Evolutionary conservation across 92 coral and sea anemone genomes (phyloP).

Genomic region (Phenganax marumi): DNA sequence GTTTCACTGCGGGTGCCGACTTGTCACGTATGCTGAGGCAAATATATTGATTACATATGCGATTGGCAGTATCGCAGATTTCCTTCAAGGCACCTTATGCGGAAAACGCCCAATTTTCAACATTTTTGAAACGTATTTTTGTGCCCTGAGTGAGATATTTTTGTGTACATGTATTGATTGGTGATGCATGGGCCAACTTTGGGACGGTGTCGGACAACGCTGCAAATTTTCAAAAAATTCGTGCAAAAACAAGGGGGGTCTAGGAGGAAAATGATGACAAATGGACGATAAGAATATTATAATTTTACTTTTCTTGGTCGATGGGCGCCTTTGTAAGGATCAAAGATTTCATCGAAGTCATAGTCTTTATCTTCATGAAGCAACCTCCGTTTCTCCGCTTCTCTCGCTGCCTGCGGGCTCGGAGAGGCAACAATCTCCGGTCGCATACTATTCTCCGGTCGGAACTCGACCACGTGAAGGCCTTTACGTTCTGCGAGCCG

Average conservation of each 20-base stretch:
- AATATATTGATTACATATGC: too few species aligned
- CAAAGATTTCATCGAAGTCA: conserved; percentile 85
- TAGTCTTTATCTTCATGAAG: conserved; percentile 64
- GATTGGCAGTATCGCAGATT: too few species aligned
- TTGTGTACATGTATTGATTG: too few species aligned
- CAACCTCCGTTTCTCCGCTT: conserved; percentile 65
- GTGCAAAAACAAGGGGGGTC: neutral
- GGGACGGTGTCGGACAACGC: too few species aligned
- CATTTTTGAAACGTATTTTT: too few species aligned
- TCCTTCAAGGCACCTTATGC: too few species aligned
- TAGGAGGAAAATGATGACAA: neutral
- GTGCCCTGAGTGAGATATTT: too few species aligned
- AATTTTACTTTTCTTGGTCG: conserved; percentile 70
- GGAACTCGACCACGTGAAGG: conserved; percentile 87
- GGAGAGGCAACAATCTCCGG: conserved; percentile 91
- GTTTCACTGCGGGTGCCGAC: too few species aligned
- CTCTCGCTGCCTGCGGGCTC: conserved; percentile 65
- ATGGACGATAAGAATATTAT: neutral
- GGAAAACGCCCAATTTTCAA: too few species aligned
- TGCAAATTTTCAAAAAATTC: neutral
- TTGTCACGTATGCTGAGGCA: too few species aligned
- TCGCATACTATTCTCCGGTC: conserved; percentile 85
- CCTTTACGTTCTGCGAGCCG: conserved; percentile 97
- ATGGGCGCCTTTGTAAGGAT: conserved; percentile 90
- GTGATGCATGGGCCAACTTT: too few species aligned